Percentiles rank a stretch among this genome's conserved stretches.
These are phyloP conservation scores for Eudorcas thomsonii DNA, from an alignment of 2,113 vertebrate genomes.

Conservation along the genomic window DNA sequence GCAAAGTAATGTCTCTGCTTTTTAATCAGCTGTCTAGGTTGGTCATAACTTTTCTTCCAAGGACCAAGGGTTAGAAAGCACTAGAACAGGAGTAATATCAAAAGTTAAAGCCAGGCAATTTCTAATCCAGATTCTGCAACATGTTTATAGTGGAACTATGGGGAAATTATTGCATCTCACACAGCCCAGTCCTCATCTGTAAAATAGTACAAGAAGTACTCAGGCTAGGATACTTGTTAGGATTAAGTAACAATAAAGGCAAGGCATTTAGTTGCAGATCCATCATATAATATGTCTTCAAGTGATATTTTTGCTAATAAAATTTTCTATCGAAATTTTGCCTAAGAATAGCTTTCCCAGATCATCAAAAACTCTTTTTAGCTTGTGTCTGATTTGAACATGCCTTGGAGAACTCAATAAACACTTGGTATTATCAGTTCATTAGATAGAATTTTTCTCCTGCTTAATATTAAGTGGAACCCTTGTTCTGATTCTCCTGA, in stretches of 20 bases:
- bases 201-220: not conserved
- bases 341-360: not conserved
- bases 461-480: conserved; percentile 41
- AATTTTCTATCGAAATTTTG: not conserved
- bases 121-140: not conserved
- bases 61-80: not conserved
- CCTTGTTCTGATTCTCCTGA: conserved; percentile 55
- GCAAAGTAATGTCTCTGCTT: not conserved
- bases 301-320: not conserved
- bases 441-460: conserved; percentile 55
- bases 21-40: not conserved
- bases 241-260: not conserved
- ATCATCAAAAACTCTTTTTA: conserved; percentile 44
- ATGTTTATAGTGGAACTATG: not conserved
- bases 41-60: not conserved
- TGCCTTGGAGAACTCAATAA: conserved; percentile 42
- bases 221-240: not conserved
- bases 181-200: not conserved
- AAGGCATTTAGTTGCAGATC: not conserved
- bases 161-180: not conserved
- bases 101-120: not conserved
- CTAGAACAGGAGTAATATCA: not conserved
- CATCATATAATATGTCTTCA: not conserved
- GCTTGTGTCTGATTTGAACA: not conserved
- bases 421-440: conserved; percentile 47